phyloP scores from a whole-genome alignment of 2,888 invertebrate species.

The Apoda limacodes region DNA sequence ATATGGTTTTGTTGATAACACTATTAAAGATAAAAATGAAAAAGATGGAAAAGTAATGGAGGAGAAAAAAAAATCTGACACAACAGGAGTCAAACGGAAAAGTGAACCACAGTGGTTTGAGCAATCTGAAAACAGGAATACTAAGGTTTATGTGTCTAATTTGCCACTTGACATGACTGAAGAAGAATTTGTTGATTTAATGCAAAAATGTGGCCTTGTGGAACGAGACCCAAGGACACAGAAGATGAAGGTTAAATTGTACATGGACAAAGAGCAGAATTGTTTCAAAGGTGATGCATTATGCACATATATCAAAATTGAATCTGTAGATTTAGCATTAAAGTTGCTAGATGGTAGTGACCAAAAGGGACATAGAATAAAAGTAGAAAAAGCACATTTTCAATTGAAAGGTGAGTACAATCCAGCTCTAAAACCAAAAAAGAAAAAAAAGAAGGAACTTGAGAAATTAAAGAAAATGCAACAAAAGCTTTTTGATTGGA shows the following conservation, averaged over 20 bases:
- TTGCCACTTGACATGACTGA: conserved; percentile 90
- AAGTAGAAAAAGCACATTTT: conserved; percentile 94
- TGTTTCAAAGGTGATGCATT: conserved; percentile 95
- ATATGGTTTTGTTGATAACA: conserved; percentile 86
- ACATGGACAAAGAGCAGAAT: conserved; percentile 82
- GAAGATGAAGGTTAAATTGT: conserved; percentile 92
- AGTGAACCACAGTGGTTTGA: conserved; percentile 90
- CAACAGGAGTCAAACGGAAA: conserved; percentile 63
- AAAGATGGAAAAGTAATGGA: conserved; percentile 38
- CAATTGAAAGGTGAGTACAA: conserved; percentile 95
- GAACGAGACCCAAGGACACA: conserved; percentile 85
- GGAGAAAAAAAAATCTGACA: conserved; percentile 45
- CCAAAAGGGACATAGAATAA: conserved; percentile 82
- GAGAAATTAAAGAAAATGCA: conserved; percentile 93
- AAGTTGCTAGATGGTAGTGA: conserved; percentile 91
- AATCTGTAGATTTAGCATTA: conserved; percentile 94
- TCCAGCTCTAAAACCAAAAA: conserved; percentile 91
- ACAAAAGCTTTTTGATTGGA: conserved; percentile 97
- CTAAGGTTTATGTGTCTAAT: conserved; percentile 96
- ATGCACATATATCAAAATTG: conserved; percentile 96
- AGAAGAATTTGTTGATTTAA: conserved; percentile 90
- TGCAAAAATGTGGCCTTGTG: conserved; percentile 96
- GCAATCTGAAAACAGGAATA: conserved; percentile 83
- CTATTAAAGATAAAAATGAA: conserved; percentile 32
- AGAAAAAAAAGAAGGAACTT: conserved; percentile 88